Percentiles rank a stretch among this genome's conserved stretches.
Conservation (phyloP, 2,888 invertebrate genomes). For the Didymodactylos carnosus region DNA sequence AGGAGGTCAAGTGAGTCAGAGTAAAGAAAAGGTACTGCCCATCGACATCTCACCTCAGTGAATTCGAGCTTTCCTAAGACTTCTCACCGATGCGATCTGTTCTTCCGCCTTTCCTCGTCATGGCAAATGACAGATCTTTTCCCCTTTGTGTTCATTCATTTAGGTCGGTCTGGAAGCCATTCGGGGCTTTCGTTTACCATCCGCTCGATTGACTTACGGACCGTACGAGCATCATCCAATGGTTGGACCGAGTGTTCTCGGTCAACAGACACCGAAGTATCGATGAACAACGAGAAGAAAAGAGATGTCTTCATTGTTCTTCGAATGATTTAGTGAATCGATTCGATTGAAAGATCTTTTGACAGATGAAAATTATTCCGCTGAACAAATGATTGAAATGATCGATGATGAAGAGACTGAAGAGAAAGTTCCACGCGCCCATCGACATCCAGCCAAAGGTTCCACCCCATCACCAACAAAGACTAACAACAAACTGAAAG, state of each 20-base stretch:
- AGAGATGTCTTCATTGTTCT: background rate
- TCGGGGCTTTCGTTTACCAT: background rate
- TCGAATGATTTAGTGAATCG: background rate
- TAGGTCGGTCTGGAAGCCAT: background rate
- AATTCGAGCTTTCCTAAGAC: no score
- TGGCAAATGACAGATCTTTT: no score
- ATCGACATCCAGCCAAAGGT: background rate
- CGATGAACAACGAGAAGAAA: background rate
- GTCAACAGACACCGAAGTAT: background rate
- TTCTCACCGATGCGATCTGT: no score
- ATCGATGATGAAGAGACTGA: background rate
- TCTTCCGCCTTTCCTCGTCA: no score
- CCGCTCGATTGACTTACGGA: background rate
- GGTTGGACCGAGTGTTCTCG: background rate
- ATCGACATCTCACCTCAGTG: no score
- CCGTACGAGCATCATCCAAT: background rate
- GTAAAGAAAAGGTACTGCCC: constrained; percentile 1
- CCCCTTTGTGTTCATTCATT: no score
- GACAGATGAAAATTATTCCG: background rate
- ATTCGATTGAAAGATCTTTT: background rate
- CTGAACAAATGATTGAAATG: background rate
- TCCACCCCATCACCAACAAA: background rate
- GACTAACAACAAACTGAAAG: background rate
- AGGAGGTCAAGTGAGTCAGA: background rate
- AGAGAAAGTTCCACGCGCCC: background rate